Percentiles rank a stretch among this genome's conserved stretches.
phyloP scores from a whole-genome alignment of 2,113 vertebrate species.

The Ictalurus furcatus region DNA sequence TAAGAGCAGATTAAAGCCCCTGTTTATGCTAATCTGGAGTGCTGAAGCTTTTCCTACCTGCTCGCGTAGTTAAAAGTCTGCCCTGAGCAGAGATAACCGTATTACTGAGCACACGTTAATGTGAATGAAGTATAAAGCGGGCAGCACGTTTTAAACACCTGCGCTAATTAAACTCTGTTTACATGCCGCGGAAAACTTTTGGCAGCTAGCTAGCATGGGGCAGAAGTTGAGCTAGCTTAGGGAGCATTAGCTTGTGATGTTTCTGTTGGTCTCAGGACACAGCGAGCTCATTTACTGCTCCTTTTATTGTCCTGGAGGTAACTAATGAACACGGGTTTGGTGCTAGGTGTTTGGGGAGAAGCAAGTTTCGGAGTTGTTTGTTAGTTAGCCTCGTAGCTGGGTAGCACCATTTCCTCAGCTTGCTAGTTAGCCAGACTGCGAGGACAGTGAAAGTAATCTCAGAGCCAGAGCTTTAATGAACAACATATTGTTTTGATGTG shows the following conservation, averaged over 20 bases:
- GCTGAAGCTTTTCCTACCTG: slow-evolving; percentile 23
- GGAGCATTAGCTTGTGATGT: background rate
- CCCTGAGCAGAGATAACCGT: background rate
- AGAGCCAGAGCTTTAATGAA: too few relatives aligned
- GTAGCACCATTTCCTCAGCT: background rate
- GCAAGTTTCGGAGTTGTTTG: background rate
- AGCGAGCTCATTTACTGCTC: background rate
- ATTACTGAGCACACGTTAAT: background rate
- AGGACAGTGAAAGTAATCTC: background rate
- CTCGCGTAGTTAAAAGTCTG: background rate
- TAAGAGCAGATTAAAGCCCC: slow-evolving; percentile 39
- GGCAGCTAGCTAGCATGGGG: background rate
- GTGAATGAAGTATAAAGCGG: background rate
- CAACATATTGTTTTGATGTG: too few relatives aligned
- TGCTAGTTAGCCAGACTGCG: background rate
- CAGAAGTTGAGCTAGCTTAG: background rate
- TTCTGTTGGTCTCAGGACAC: background rate
- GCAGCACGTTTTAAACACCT: background rate
- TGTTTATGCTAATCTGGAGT: background rate
- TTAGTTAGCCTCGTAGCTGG: too few relatives aligned
- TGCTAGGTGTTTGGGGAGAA: background rate
- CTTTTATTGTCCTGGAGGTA: background rate
- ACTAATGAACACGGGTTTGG: background rate
- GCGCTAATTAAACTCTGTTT: background rate
- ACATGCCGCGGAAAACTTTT: background rate